phyloP scores from a whole-genome alignment of 2,888 invertebrate genomes.

The Alloscopus bannaensis region DNA sequence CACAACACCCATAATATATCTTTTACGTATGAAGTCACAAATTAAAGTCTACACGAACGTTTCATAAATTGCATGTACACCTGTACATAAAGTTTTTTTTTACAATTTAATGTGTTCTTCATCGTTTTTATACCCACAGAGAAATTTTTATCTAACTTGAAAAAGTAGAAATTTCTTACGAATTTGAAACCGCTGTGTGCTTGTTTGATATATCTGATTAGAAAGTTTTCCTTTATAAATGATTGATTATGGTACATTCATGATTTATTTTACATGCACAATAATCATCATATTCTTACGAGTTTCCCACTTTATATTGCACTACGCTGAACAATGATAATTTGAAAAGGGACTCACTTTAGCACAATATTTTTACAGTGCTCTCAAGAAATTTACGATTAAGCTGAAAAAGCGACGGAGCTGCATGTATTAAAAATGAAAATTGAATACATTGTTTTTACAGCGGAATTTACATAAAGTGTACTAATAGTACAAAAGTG shows the following conservation, averaged over 20 bases:
- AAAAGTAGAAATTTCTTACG: conserved; percentile 10
- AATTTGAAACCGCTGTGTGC: not conserved
- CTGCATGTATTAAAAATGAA: too few species aligned
- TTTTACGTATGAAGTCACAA: not conserved
- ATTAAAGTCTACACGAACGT: too few species aligned
- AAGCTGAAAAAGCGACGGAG: too few species aligned
- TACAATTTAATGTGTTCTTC: not conserved
- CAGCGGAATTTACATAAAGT: too few species aligned
- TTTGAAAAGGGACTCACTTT: too few species aligned
- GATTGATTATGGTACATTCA: not conserved
- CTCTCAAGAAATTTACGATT: too few species aligned
- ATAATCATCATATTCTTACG: not conserved
- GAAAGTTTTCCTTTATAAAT: not conserved
- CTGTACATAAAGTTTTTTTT: not conserved
- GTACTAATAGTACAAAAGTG: not conserved
- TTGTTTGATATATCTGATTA: not conserved
- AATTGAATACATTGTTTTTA: not conserved
- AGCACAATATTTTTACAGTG: too few species aligned
- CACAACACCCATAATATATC: not conserved
- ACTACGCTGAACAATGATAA: too few species aligned
- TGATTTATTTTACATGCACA: not conserved
- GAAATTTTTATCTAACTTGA: not conserved
- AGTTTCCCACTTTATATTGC: too few species aligned
- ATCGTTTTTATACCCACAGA: not conserved
- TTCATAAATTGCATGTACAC: too few species aligned